phyloP scores from a whole-genome alignment of 2,113 vertebrate species.

The Acanthisitta chloris region DNA sequence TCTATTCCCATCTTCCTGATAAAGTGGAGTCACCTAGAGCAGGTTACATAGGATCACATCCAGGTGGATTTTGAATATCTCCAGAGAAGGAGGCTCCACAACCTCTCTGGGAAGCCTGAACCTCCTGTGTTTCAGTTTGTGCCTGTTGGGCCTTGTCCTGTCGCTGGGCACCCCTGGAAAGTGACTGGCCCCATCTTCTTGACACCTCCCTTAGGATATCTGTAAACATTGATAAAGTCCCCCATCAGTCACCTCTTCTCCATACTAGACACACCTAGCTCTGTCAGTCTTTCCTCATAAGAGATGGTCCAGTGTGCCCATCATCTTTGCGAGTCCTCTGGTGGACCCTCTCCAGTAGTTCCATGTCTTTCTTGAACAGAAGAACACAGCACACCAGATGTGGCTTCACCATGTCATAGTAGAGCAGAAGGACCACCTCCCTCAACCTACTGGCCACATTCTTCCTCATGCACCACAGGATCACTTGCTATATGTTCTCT shows the following conservation, averaged over 20 bases:
- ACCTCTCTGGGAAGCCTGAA: not conserved
- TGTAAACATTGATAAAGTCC: not conserved
- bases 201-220: not conserved
- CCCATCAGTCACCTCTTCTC: not conserved
- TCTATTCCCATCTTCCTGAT: not conserved
- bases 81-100: not conserved
- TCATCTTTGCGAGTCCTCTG: accelerated
- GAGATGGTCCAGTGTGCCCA: not conserved
- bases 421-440: not conserved
- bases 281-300: not conserved
- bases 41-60: not conserved
- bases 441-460: not conserved
- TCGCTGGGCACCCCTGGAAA: no score
- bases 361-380: not conserved
- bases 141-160: not conserved
- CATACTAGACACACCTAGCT: not conserved
- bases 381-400: not conserved
- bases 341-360: not conserved
- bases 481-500: not conserved
- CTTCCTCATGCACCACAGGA: not conserved
- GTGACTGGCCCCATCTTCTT: not conserved
- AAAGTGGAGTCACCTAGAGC: not conserved
- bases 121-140: not conserved
- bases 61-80: not conserved
- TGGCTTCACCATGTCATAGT: not conserved